Evolutionary conservation across 1,140 invertebrate species (phyloP).

Genomic region (Pachypeltis micranthus): DNA sequence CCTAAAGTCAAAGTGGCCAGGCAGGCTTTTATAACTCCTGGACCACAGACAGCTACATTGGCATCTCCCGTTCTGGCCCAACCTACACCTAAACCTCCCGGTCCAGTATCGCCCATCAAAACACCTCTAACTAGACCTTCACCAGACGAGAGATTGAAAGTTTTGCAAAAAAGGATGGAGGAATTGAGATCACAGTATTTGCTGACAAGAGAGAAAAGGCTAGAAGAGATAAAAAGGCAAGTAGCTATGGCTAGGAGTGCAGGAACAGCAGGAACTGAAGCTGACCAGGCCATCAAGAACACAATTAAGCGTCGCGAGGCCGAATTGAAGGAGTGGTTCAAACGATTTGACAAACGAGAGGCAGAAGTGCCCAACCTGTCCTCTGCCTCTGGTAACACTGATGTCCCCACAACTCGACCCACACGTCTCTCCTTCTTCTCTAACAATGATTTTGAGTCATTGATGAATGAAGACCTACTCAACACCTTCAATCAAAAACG

Average conservation of each 20-base stretch:
- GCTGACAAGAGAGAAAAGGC: background rate
- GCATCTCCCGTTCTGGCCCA: background rate
- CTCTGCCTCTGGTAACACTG: background rate
- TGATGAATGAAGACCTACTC: background rate
- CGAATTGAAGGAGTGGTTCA: slow-evolving; percentile 12
- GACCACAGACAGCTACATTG: background rate
- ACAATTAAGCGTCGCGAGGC: slow-evolving; percentile 7
- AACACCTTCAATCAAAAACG: background rate
- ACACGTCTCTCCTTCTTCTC: slow-evolving; percentile 6
- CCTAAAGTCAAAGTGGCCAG: background rate
- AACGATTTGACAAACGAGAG: background rate
- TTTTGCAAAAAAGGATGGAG: background rate
- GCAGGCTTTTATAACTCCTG: background rate
- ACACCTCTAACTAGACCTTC: background rate
- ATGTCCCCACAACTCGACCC: background rate
- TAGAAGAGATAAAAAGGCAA: background rate
- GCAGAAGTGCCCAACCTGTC: background rate
- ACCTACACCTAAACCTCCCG: background rate
- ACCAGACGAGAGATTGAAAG: slow-evolving; percentile 2
- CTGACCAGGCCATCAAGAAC: background rate
- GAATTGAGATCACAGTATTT: slow-evolving; percentile 8
- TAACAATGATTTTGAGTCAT: slow-evolving; percentile 7
- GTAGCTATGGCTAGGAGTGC: background rate
- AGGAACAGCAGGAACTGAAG: background rate
- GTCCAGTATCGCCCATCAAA: background rate